Evolutionary conservation across 2,797 vertebrate genomes (phyloP).

Genomic region (Bucorvus abyssinicus): DNA sequence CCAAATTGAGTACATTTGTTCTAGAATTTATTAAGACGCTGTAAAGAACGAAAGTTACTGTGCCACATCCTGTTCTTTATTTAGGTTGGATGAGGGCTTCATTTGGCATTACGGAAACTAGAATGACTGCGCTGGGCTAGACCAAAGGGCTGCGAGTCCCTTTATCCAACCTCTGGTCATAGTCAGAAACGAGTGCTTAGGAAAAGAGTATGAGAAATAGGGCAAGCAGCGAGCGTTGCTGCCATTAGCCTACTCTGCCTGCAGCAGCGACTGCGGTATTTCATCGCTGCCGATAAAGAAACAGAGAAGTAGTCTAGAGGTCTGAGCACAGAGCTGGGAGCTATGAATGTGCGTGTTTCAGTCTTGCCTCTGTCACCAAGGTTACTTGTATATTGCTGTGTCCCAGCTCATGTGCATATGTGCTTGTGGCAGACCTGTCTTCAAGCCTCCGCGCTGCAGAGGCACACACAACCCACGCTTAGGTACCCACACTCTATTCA

Average conservation of each 20-base stretch:
- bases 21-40: slow-evolving; percentile 22
- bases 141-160: background rate
- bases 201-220: background rate
- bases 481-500: background rate
- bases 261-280: background rate
- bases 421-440: slow-evolving; percentile 11
- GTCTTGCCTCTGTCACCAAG: slow-evolving; percentile 54
- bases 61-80: slow-evolving; percentile 47
- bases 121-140: background rate
- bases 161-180: background rate
- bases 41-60: slow-evolving; percentile 35
- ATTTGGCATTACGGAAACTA: background rate
- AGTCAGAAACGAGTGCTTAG: background rate
- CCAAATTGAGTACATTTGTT: slow-evolving; percentile 43
- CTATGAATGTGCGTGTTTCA: background rate
- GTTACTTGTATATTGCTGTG: slow-evolving; percentile 20
- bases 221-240: background rate
- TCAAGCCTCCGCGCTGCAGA: background rate
- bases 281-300: background rate
- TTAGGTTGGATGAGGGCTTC: slow-evolving; percentile 8
- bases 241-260: background rate
- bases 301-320: background rate
- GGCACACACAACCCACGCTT: background rate
- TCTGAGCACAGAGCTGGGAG: slow-evolving; percentile 21
- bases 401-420: background rate